A percentile compares a stretch with the other conserved stretches of the same genome.
Conservation (phyloP, 2,797 vertebrate genomes). For the Chaunax sp. region DNA sequence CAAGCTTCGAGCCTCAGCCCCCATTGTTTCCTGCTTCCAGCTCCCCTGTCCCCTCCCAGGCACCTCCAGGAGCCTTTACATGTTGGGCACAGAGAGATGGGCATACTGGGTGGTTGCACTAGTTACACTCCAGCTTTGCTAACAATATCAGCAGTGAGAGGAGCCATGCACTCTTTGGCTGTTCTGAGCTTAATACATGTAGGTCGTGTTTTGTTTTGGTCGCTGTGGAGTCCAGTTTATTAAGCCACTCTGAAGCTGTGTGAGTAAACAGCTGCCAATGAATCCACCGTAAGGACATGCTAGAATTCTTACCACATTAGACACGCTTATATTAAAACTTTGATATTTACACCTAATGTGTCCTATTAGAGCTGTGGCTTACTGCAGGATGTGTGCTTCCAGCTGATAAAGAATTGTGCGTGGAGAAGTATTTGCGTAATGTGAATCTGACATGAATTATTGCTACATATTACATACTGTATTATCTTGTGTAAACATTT, state of each 20-base stretch:
- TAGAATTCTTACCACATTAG: too few relatives aligned
- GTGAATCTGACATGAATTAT: background rate
- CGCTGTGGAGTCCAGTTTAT: conserved; percentile 25
- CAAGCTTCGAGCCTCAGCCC: background rate
- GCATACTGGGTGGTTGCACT: background rate
- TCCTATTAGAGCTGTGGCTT: conserved; percentile 22
- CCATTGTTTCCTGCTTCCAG: conserved; percentile 15
- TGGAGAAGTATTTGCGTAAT: background rate
- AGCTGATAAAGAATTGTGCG: conserved; percentile 22
- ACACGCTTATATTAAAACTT: conserved; percentile 8
- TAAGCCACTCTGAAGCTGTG: conserved; percentile 16
- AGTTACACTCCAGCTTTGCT: conserved; percentile 10
- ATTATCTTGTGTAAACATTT: conserved; percentile 13
- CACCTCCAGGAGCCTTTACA: conserved; percentile 1
- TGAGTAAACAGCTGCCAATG: too few relatives aligned
- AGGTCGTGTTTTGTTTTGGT: too few relatives aligned
- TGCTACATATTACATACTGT: background rate
- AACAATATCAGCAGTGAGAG: conserved; percentile 35
- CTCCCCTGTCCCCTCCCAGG: background rate
- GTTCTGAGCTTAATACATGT: too few relatives aligned
- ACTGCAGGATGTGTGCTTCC: conserved; percentile 39
- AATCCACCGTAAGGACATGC: conserved; percentile 4
- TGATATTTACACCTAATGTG: conserved; percentile 10
- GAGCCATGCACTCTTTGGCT: conserved; percentile 5
- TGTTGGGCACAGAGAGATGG: conserved; percentile 15